Percentiles rank a stretch among this genome's conserved stretches.
Evolutionary conservation across 2,113 vertebrate species (phyloP).

Genomic region (Malaclemys terrapin): DNA sequence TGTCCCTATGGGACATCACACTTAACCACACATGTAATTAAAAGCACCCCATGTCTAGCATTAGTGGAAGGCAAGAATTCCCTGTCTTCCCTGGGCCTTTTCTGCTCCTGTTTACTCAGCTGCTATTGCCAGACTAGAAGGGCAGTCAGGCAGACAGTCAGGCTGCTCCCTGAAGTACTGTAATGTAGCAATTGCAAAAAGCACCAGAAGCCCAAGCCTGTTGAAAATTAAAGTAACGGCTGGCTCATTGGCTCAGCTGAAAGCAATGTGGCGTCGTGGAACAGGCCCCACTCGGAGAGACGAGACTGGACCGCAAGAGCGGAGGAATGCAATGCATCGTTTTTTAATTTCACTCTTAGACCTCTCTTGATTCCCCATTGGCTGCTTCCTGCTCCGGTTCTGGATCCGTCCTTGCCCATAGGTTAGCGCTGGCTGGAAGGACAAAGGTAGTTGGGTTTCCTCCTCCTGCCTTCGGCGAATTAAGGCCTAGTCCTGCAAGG

Average conservation of each 20-base stretch:
- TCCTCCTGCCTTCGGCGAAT: neutral
- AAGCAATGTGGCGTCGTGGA: neutral
- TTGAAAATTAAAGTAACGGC: neutral
- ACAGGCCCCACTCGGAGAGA: neutral
- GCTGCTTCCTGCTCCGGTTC: neutral
- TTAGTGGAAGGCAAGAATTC: neutral
- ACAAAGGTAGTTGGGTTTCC: neutral
- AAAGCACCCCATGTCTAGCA: neutral
- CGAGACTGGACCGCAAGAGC: fast-evolving
- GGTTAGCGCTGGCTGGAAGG: neutral
- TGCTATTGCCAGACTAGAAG: neutral
- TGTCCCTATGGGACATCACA: neutral
- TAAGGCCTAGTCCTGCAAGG: neutral
- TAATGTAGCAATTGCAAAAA: neutral
- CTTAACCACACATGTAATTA: slow-evolving; percentile 17
- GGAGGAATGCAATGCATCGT: fast-evolving
- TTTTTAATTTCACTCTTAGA: neutral
- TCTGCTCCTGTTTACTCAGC: fast-evolving
- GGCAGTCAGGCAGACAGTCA: neutral
- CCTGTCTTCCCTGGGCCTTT: neutral
- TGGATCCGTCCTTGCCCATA: neutral
- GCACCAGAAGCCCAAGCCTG: neutral
- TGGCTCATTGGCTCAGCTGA: neutral
- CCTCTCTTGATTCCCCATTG: neutral
- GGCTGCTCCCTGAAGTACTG: neutral